Base-by-base conservation (phyloP, 2,888 invertebrate genomes). In the Tipula unca region DNA sequence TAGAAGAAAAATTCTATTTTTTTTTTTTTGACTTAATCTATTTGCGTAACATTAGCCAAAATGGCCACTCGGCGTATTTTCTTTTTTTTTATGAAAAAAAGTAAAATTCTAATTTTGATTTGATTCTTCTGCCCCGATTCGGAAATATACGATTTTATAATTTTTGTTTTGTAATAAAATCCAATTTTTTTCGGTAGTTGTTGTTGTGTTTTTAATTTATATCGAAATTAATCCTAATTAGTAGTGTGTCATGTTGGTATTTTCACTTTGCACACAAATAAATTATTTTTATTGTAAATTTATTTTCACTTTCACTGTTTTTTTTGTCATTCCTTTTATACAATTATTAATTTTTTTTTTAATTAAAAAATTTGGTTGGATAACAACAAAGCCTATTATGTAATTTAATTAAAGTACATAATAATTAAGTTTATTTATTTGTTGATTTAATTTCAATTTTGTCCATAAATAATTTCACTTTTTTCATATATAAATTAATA, bases 21-120 rank as follows among this genome's bases (percentile, higher is more conserved):
- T 8, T 69, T 69, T 69, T 69, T 69, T 25, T 25, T 69, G 69
- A 69, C 69, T 69, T 86, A 54, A 86, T 87, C 87, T 87, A 87
- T 87, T 87, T 87, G 87, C 86, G 87, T 87, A 87, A 87, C 87
- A 85, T 86, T 69, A 87, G 87, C 87, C 86, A 86, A 85, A 48
- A 85, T 39, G 36, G 84, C 84, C 84, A 36, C 84, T 84, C 20
- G 29, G 8, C 17, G 14, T 32, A 29, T 29, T 82, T 82, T 82
- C 10, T 82, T 25, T 82, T 13, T 82, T 29, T 82, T 25, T 29
- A 32, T 32, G 6, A 83, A 83, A 29, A 29, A 83, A 29, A 83
- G 29, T 83, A 32, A 32, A 83, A 32, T 32, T 83, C 35, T 35
- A 83, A 83, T 83, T 83, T 35, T 83, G 35, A 83, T 83, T 83